Base-by-base conservation (phyloP, 2,113 vertebrate species). In the Megaleporinus macrocephalus region DNA sequence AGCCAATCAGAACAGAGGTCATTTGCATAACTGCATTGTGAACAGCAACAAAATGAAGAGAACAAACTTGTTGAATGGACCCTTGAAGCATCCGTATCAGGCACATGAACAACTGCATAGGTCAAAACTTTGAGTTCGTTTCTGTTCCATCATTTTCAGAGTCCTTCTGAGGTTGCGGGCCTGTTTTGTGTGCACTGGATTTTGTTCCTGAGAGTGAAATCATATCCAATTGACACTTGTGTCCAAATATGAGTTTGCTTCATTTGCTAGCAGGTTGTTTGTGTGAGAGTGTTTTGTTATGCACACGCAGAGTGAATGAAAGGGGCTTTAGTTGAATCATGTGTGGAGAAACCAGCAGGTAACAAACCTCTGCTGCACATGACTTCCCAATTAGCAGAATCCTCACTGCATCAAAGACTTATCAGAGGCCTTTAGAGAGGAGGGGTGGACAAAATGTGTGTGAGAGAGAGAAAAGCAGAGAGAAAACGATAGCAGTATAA, bases 301-400 rank as follows among this genome's bases (percentile, higher is more conserved):
- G 62, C 62, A 65, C 3, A 30, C 5, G 27, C 16, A 29, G 65
- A 22, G 53, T 4, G 53, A 24, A 70, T n/a, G 36, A 70, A 70
- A 70, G 22, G 10, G 24, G 66, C 33, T 44, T 24, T 22, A 3
- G 10, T 20, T 41, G n/a, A 44, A 70, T 41, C n/a, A 61, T 26
- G 13, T 24, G 11, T 13, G 12, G 57, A 12, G n/a, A 12, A 59
- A 36, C 20, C 47, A 72, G 30, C 59, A 49, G 59, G 70, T 51
- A 51, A 26, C 33, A 18, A 75, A 0, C 59, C 24, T 61, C 78
- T 79, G 53, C 82, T 29, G 62, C 49, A 74, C 27, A 51, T 44
- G 27, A 79, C 77, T 55, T 3, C 16, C 66, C 71, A 84, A 79
- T 79, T 84, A 79, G 29, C 70, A 44, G 5, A 41, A 59, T 61